A percentile compares a stretch with the other conserved stretches of the same genome.
phyloP scores from a whole-genome alignment of 1,140 invertebrate species.

The Drosophila novamexicana region DNA sequence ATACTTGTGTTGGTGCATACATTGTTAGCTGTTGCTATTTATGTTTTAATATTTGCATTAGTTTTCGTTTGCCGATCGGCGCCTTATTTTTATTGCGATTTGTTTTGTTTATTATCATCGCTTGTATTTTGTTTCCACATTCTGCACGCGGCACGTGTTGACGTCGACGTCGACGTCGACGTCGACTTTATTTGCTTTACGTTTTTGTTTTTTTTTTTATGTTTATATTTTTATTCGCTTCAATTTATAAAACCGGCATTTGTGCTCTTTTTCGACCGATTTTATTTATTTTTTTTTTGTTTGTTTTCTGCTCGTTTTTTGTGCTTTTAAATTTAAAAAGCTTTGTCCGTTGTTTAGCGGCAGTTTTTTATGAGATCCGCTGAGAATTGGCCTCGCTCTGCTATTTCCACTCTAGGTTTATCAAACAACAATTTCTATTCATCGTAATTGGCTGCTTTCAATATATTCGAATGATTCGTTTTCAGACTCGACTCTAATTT shows the following conservation, averaged over 20 bases:
- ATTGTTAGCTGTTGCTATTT: no score
- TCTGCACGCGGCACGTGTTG: constrained; percentile 11
- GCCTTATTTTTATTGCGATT: constrained; percentile 14
- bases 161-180: neutral
- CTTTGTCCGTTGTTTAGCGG: neutral
- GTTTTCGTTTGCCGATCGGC: constrained; percentile 4
- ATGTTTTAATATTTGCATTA: neutral
- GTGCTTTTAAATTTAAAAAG: constrained; percentile 27
- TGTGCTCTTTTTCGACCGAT: neutral
- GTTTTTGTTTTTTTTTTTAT: neutral
- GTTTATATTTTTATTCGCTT: neutral
- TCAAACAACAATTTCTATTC: neutral
- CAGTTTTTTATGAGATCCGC: neutral
- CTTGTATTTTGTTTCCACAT: constrained; percentile 32
- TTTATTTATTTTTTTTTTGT: neutral
- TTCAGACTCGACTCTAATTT: no score
- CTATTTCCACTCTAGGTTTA: neutral
- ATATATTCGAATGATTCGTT: no score
- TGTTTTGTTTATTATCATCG: constrained; percentile 23
- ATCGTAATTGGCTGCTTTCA: neutral
- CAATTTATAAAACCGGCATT: neutral
- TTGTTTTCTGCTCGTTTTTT: neutral
- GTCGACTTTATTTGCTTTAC: neutral
- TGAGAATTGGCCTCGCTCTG: neutral
- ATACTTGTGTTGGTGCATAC: no score